phyloP scores from a whole-genome alignment of 2,797 vertebrate genomes.

The Hephaestus fuliginosus region DNA sequence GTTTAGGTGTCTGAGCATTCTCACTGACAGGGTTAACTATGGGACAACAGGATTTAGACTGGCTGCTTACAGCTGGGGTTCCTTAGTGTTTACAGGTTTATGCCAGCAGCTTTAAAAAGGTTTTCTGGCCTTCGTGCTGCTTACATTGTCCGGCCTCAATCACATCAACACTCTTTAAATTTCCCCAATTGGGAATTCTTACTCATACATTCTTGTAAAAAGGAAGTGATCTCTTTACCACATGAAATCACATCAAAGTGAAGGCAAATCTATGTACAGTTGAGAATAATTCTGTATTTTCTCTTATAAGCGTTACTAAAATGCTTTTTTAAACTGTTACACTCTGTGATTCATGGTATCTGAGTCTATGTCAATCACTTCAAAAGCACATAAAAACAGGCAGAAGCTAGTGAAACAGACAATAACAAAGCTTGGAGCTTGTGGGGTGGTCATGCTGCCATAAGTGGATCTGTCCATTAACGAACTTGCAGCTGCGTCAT shows the following conservation, averaged over 20 bases:
- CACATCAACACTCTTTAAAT: conserved; percentile 52
- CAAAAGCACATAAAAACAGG: conserved; percentile 1
- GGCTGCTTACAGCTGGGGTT: conserved; percentile 42
- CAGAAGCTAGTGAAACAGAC: conserved; percentile 6
- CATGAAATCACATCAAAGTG: conserved; percentile 2
- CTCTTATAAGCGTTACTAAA: not conserved
- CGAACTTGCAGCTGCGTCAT: conserved; percentile 12
- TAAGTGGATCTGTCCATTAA: conserved; percentile 5
- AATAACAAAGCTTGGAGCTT: conserved; percentile 19
- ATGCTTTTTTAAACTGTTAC: not conserved
- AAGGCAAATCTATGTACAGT: not conserved
- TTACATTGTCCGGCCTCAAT: conserved; percentile 57
- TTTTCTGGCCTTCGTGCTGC: conserved; percentile 43
- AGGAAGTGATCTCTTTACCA: not conserved
- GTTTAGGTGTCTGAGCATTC: conserved; percentile 58
- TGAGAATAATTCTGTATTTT: not conserved
- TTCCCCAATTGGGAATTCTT: conserved; percentile 31
- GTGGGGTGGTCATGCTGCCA: conserved; percentile 10
- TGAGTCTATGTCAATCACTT: not conserved
- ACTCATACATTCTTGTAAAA: conserved; percentile 12
- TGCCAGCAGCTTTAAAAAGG: conserved; percentile 59
- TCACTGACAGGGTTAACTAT: conserved; percentile 59
- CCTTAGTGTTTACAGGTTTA: conserved; percentile 64
- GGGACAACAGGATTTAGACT: conserved; percentile 58
- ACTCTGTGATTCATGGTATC: not conserved